Conservation (phyloP, 2,113 vertebrate genomes). For the Prietella phreatophila region DNA sequence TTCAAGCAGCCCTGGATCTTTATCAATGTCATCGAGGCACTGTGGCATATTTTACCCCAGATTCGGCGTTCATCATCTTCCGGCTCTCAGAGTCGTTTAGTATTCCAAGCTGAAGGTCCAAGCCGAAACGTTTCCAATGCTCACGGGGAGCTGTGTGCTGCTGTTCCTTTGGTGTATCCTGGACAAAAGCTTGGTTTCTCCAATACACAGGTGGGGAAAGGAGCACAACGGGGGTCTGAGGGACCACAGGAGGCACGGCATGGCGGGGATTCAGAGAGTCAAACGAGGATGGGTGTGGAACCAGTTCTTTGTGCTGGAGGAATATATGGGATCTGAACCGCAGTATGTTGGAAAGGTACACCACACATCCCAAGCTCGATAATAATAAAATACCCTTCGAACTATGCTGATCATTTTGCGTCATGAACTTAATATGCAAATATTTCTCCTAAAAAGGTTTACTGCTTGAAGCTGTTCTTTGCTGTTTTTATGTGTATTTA, state of each 20-base stretch:
- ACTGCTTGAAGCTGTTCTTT: too few species aligned
- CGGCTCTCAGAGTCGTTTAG: slow-evolving; percentile 19
- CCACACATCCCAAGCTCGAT: background rate
- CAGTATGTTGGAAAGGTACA: slow-evolving; percentile 96
- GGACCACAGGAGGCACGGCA: slow-evolving; percentile 55
- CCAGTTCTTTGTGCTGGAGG: slow-evolving; percentile 95
- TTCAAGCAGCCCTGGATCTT: slow-evolving; percentile 38
- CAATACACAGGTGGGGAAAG: slow-evolving; percentile 67
- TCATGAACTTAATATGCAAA: too few species aligned
- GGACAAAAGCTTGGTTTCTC: slow-evolving; percentile 82
- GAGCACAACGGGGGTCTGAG: slow-evolving; percentile 48
- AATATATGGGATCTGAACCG: slow-evolving; percentile 93
- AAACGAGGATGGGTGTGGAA: slow-evolving; percentile 98
- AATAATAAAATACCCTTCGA: background rate
- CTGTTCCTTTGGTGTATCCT: slow-evolving; percentile 88
- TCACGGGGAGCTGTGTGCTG: slow-evolving; percentile 86
- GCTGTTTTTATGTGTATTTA: too few species aligned
- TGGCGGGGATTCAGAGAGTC: slow-evolving; percentile 70
- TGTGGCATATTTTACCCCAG: slow-evolving; percentile 9
- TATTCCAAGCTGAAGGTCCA: slow-evolving; percentile 37
- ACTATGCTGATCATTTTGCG: background rate
- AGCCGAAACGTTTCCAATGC: slow-evolving; percentile 79
- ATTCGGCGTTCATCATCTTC: background rate
- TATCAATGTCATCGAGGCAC: slow-evolving; percentile 24
- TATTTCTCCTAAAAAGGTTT: too few species aligned